Base-by-base conservation (phyloP, 2,888 invertebrate species). In the Synanthedon vespiformis region DNA sequence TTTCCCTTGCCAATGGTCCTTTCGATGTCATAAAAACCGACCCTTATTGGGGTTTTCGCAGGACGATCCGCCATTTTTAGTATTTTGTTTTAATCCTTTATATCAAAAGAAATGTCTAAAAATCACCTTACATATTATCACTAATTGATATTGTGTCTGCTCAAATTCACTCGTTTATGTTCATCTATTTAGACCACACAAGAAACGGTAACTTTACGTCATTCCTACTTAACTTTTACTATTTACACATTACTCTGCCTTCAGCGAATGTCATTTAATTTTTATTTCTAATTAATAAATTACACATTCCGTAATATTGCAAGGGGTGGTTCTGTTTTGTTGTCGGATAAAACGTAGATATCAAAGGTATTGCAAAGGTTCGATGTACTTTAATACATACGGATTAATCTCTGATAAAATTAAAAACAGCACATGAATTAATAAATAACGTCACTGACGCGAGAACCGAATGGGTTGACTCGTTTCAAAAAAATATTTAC, bases 1-100 rank as follows among this genome's bases (percentile, higher is more conserved):
- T 99, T 99, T 53, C 99, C 99, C 86, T 98, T 98, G 68, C 99
- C 99, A 72, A 99, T 98, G 70, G 98, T 98, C 74, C 95, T 92
- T 86, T 97, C 97, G 80, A 99, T 96, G 85, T 98, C 97, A 87
- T 99, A 99, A 89, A 97, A 97, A 66, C 98, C 98, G 72, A 99
- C 96, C 70, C 95, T 92, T 74, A 95, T 93, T 65, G 93, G 92
- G 67, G 90, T 91, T 83, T 91, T 91, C 62, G 86, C 84, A 71
- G 84, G 85, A 76, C 88, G 83, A 61, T 89, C 89, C 78, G 89
- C 89, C 89, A 89, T 90, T 79, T 76, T 74, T 67, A 73, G 69
- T 68, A 72, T 67, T 63, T 67, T 11, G 34, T n/a, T 34, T n/a
- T 65, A 70, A 73, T 73, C 73, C 73, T 53, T 54, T 16, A 16